Conservation (phyloP, 2,888 invertebrate species). For the Hypsopygia costalis region DNA sequence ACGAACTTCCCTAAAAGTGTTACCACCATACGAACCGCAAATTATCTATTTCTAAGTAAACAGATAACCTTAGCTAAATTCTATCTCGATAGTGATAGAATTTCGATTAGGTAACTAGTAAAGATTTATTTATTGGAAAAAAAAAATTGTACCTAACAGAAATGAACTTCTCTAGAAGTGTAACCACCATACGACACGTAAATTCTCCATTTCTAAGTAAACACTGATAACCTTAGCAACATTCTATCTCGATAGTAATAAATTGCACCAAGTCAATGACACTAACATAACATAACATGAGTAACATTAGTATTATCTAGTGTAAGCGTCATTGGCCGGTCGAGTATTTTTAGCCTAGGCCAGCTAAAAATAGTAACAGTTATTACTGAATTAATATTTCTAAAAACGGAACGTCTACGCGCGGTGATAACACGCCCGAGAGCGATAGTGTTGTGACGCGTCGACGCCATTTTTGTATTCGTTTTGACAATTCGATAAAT, state of each 20-base stretch:
- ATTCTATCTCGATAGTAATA: slow-evolving; percentile 46
- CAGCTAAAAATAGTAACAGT: slow-evolving; percentile 77
- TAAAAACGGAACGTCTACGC: slow-evolving; percentile 78
- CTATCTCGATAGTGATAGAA: no score
- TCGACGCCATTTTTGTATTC: slow-evolving; percentile 45
- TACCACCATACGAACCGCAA: no score
- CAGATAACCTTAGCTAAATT: no score
- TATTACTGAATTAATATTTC: slow-evolving; percentile 81
- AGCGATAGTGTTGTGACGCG: slow-evolving; percentile 64
- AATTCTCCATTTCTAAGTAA: slow-evolving; percentile 32
- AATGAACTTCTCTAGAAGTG: no score
- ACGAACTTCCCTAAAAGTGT: no score
- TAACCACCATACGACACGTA: not conserved
- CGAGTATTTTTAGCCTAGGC: slow-evolving; percentile 77
- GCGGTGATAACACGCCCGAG: slow-evolving; percentile 65
- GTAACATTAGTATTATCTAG: slow-evolving; percentile 74
- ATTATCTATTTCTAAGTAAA: no score
- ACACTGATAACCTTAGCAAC: slow-evolving; percentile 38
- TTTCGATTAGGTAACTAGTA: no score
- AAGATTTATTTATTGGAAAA: no score
- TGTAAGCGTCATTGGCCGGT: slow-evolving; percentile 65
- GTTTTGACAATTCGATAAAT: slow-evolving; percentile 33
- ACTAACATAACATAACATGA: slow-evolving; percentile 53
- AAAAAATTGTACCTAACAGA: no score
- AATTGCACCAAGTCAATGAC: slow-evolving; percentile 73